Percentiles rank a stretch among this genome's conserved stretches.
Conservation (phyloP, 2,113 vertebrate species). For the Xenotilapia caudafasciata region DNA sequence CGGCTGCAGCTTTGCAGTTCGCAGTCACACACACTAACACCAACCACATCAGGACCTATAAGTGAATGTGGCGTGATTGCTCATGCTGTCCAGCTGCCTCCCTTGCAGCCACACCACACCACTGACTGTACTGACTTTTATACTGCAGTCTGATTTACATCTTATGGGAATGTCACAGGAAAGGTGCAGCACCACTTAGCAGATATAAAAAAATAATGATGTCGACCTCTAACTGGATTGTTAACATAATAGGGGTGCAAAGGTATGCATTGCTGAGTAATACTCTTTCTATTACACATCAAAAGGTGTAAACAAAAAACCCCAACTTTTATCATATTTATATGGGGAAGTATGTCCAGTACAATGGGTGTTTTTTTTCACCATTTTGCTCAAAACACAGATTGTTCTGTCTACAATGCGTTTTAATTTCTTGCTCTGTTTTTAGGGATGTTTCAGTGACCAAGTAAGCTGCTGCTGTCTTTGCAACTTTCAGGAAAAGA, state of each 20-base stretch:
- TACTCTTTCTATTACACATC: background rate
- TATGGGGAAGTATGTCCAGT: background rate
- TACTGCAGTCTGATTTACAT: background rate
- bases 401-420: background rate
- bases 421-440: background rate
- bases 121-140: background rate
- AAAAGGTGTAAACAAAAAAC: accelerated
- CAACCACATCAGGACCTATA: background rate
- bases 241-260: background rate
- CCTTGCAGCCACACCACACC: background rate
- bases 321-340: background rate
- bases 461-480: background rate
- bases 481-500: background rate
- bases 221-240: background rate
- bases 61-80: background rate
- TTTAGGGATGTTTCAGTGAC: background rate
- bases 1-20: background rate
- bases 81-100: background rate
- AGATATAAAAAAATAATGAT: background rate
- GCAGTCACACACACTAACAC: background rate
- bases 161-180: background rate
- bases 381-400: background rate
- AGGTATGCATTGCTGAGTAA: background rate
- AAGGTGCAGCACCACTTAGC: background rate
- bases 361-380: background rate